A percentile compares a stretch with the other conserved stretches of the same genome.
These are phyloP conservation scores for Elysia crispata DNA, from an alignment of 2,888 invertebrate genomes.

Conservation along the genomic window DNA sequence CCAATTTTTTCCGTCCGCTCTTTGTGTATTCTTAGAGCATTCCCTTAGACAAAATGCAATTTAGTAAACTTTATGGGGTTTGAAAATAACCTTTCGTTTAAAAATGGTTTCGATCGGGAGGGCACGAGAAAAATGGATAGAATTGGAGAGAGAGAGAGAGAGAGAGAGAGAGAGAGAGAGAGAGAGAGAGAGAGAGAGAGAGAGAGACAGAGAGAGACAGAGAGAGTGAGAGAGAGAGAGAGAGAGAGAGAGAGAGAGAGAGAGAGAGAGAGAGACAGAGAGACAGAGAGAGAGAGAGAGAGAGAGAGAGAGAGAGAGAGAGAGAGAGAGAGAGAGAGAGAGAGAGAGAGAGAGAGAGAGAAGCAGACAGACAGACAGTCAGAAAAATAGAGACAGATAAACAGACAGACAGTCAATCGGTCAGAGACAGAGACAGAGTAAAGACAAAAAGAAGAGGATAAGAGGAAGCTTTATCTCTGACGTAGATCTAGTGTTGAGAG, in stretches of 20 bases:
- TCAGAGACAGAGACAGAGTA: background rate
- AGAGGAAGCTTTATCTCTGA: too few species aligned
- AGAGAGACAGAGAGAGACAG: background rate
- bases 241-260: slow-evolving; percentile 10
- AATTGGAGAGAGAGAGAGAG: background rate
- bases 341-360: background rate
- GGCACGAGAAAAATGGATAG: background rate
- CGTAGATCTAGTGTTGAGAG: too few species aligned
- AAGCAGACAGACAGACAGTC: background rate
- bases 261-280: too few species aligned
- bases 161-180: background rate
- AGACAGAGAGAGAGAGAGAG: background rate
- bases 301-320: slow-evolving; percentile 28
- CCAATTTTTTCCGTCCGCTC: too few species aligned
- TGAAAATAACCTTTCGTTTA: too few species aligned
- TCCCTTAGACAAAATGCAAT: too few species aligned
- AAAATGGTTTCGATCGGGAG: too few species aligned
- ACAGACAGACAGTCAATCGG: background rate
- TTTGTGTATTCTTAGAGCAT: too few species aligned
- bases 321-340: background rate
- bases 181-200: background rate
- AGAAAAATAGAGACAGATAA: background rate
- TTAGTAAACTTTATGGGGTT: too few species aligned
- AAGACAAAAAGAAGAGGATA: too few species aligned
- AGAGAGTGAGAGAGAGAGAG: background rate